Conservation (phyloP, 1,140 invertebrate genomes). For the Euura lappo region DNA sequence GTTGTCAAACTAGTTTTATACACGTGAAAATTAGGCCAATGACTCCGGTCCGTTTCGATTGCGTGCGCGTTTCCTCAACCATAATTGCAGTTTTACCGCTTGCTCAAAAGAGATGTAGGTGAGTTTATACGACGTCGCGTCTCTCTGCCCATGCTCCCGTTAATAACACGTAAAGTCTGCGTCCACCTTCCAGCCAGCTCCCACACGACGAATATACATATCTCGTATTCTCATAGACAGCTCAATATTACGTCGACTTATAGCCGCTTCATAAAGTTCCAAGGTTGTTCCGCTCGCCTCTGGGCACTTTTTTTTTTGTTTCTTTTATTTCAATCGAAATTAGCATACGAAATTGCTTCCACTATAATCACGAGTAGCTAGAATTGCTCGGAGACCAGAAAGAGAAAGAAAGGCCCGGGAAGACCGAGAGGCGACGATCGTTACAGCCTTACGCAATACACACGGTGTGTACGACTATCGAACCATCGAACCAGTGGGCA, state of each 20-base stretch:
- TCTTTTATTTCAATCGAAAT: neutral
- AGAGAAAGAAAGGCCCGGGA: neutral
- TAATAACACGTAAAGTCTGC: neutral
- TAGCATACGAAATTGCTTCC: neutral
- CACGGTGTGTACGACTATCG: neutral
- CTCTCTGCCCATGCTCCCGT: neutral
- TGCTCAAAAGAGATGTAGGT: neutral
- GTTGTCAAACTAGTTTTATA: neutral
- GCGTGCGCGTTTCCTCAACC: neutral
- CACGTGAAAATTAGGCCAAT: neutral
- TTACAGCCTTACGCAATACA: too few relatives aligned
- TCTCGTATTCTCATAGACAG: neutral
- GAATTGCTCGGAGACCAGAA: neutral
- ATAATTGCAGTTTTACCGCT: neutral
- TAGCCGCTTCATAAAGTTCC: constrained; percentile 4
- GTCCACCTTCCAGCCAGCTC: neutral
- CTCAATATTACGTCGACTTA: neutral
- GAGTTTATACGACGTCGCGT: neutral
- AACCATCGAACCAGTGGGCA: neutral
- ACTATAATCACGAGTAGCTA: neutral
- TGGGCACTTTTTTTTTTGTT: neutral
- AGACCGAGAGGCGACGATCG: neutral
- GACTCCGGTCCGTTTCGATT: neutral
- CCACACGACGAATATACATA: neutral
- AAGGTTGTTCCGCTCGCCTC: constrained; percentile 1